phyloP scores from a whole-genome alignment of 1,140 invertebrate genomes.

The Mesaphorura yosii region DNA sequence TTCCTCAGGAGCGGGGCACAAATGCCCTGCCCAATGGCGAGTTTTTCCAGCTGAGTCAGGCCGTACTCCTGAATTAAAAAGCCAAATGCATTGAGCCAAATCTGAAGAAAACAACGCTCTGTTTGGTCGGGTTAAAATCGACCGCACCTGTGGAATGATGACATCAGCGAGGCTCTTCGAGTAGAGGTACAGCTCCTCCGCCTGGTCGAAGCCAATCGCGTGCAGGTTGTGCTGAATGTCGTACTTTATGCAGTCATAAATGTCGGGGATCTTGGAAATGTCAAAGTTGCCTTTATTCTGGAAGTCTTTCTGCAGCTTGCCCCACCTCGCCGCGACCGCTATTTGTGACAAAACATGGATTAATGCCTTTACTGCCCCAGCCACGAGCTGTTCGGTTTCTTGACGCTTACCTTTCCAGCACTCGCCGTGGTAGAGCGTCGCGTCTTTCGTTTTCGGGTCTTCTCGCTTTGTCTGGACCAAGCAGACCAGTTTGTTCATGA shows the following conservation, averaged over 20 bases:
- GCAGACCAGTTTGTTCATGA: conserved; percentile 74
- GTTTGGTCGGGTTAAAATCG: too few species aligned
- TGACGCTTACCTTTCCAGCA: too few species aligned
- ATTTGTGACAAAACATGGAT: too few species aligned
- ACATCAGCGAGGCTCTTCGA: conserved; percentile 94
- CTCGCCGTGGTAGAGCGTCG: conserved; percentile 91
- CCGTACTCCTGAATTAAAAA: conserved; percentile 80
- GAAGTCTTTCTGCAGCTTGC: conserved; percentile 98
- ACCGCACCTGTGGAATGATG: conserved; percentile 85
- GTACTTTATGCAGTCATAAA: conserved; percentile 99
- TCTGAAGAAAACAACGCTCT: too few species aligned
- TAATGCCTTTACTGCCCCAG: too few species aligned
- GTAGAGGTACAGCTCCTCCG: conserved; percentile 88
- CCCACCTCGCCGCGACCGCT: conserved; percentile 94
- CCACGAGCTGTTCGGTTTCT: too few species aligned
- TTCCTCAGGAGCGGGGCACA: conserved; percentile 93
- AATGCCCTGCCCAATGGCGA: conserved; percentile 93
- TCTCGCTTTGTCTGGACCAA: conserved; percentile 75
- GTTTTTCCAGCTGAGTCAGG: conserved; percentile 84
- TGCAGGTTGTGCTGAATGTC: conserved; percentile 97
- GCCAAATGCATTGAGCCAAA: not conserved
- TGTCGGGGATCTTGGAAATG: conserved; percentile 98
- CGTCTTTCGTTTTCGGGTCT: conserved; percentile 77
- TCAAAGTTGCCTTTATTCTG: conserved; percentile 86
- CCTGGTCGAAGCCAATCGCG: conserved; percentile 81